Conservation (phyloP, 2,888 invertebrate species). For the Lasioglossum vierecki region DNA sequence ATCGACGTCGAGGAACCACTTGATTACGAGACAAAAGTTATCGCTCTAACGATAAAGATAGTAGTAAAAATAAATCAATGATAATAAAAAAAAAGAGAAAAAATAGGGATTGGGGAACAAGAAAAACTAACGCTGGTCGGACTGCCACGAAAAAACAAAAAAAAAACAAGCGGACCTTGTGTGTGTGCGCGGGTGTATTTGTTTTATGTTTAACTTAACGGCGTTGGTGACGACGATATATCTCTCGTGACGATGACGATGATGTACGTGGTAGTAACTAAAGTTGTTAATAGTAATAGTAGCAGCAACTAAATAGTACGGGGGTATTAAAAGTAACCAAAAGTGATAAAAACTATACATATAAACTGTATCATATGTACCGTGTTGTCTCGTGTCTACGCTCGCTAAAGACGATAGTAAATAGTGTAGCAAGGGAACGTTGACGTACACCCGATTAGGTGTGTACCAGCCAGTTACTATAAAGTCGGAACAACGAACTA, state of each 20-base stretch:
- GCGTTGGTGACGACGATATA: constrained; percentile 21
- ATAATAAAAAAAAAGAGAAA: constrained; percentile 24
- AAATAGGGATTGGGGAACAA: neutral
- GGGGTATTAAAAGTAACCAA: constrained; percentile 59
- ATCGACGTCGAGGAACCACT: constrained; percentile 63
- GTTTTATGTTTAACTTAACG: constrained; percentile 3
- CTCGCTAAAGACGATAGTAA: constrained; percentile 60
- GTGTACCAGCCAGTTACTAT: constrained; percentile 53
- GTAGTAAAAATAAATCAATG: constrained; percentile 7
- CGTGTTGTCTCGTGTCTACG: constrained; percentile 10
- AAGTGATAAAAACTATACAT: constrained; percentile 57
- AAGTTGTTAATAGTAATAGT: constrained; percentile 66
- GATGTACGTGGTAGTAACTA: constrained; percentile 54
- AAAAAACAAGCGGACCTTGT: constrained; percentile 70
- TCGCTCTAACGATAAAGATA: constrained; percentile 22
- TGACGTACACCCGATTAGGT: constrained; percentile 6
- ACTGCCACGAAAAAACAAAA: constrained; percentile 65
- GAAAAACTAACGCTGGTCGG: constrained; percentile 38
- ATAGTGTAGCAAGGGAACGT: constrained; percentile 46
- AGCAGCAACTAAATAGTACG: constrained; percentile 69
- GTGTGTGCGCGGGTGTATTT: constrained; percentile 6
- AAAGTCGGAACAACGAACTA: constrained; percentile 37
- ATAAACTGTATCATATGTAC: constrained; percentile 35
- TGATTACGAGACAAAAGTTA: constrained; percentile 43
- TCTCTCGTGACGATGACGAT: constrained; percentile 58